Evolutionary conservation across 1,140 invertebrate species (phyloP), one percentile per base, ranked within the genome.

Genomic region (Drosophila novamexicana): DNA sequence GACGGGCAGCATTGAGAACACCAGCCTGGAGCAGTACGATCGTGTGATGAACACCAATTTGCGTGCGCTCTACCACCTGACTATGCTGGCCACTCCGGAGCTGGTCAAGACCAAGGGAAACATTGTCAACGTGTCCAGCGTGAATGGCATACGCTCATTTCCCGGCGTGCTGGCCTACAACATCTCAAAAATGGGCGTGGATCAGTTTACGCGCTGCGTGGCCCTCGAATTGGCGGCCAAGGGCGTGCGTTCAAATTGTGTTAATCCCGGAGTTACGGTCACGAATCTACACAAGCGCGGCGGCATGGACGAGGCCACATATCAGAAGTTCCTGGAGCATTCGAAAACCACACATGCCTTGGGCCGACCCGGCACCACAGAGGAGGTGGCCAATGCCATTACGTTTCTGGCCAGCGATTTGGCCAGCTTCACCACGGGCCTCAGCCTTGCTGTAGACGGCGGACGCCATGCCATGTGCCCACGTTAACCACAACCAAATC

Each of bases 71-170:
- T 98, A 97, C 91, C 95, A 98, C 65, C 89, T 98, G 63, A 98
- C 96, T 0, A 96, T 96, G 95, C 84, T 98, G 49, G 96, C 97
- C 39, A 95, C 97, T 0, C 97, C 98, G 1, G 94, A 98, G 92
- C 93, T 99, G 7, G 93, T 97, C 1, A 94, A 96, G 91, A 95
- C 95, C 0, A 96, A 97, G 93, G 97, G 97, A 16, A 96, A 95
- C 77, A 96, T 98, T 64, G 96, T 99, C 0, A 98, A 98, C 92
- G 96, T 98, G 0, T 98, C 97, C 6, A 98, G 97, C 91, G 96
- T 98, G 0, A 96, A 95, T 86, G 97, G 97, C n/a, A 93, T 97
- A 7, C 93, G 97, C 85, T 95, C 97, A 3, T 97, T 97, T 82
- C 94, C 96, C 37, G 95, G 95, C 61, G 94, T 96, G 7, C 92